phyloP scores from a whole-genome alignment of 1,140 invertebrate species.

The Papilio aristodemus region DNA sequence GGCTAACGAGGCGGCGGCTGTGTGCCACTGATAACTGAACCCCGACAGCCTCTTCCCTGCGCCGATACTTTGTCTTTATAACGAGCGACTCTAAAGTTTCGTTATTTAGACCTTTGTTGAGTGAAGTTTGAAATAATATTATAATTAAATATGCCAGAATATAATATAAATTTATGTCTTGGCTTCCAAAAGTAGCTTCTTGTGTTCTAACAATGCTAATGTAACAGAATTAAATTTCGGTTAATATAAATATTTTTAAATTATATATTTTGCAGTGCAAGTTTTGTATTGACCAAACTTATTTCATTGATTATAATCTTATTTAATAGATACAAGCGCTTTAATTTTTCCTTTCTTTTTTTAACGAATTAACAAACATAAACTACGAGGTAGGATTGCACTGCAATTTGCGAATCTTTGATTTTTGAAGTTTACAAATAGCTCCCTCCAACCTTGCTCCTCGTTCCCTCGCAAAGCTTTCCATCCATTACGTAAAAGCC shows the following conservation, averaged over 20 bases:
- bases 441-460: background rate
- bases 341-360: too few species aligned
- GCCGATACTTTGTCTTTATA: background rate
- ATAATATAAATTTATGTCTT: background rate
- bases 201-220: background rate
- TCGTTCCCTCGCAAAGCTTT: conserved; percentile 15
- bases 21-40: conserved; percentile 4
- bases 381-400: background rate
- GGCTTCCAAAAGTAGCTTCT: background rate
- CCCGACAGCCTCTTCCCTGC: background rate
- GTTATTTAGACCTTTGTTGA: background rate
- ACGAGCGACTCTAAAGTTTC: background rate
- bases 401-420: background rate
- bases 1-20: background rate
- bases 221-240: too few species aligned
- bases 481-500: conserved; percentile 20
- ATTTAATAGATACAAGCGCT: too few species aligned
- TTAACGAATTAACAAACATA: background rate
- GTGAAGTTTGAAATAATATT: background rate
- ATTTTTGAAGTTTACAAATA: conserved; percentile 10
- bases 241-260: too few species aligned
- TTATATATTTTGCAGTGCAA: too few species aligned
- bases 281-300: too few species aligned
- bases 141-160: too few species aligned
- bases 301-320: too few species aligned